These are phyloP conservation scores for Dasysyrphus tricinctus DNA, from an alignment of 2,888 invertebrate species.

Conservation along the genomic window DNA sequence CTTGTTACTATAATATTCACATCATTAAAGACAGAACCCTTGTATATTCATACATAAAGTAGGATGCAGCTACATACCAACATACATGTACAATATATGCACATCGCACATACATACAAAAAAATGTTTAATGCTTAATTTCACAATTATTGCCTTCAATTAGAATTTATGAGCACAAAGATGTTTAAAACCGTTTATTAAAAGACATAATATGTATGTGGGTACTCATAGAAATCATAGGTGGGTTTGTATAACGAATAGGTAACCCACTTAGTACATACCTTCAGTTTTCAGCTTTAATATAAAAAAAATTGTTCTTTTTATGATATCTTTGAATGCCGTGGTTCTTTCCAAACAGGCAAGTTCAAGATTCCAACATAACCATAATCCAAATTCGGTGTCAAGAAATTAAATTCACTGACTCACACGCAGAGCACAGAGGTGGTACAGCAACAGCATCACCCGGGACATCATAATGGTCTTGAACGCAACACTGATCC, in stretches of 20 bases:
- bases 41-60: too few relatives aligned
- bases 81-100: too few relatives aligned
- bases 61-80: too few relatives aligned
- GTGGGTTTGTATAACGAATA: neutral
- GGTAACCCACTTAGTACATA: too few relatives aligned
- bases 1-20: too few relatives aligned
- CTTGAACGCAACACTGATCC: constrained; percentile 25
- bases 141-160: constrained; percentile 46
- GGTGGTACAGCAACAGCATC: constrained; percentile 54
- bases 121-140: neutral
- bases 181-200: constrained; percentile 46
- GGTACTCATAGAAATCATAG: neutral
- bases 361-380: constrained; percentile 34
- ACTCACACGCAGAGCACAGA: constrained; percentile 19
- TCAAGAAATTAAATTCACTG: constrained; percentile 6
- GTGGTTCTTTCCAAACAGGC: constrained; percentile 5
- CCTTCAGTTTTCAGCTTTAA: constrained; percentile 19
- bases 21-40: too few relatives aligned
- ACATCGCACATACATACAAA: too few relatives aligned
- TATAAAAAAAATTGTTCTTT: constrained; percentile 22
- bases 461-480: constrained; percentile 27
- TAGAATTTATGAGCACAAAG: constrained; percentile 20
- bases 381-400: constrained; percentile 43
- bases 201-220: neutral
- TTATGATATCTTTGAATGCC: neutral